Percentiles rank a stretch among this genome's conserved stretches.
These are phyloP conservation scores for Oplegnathus fasciatus DNA, from an alignment of 2,113 vertebrate genomes.

Conservation along the genomic window DNA sequence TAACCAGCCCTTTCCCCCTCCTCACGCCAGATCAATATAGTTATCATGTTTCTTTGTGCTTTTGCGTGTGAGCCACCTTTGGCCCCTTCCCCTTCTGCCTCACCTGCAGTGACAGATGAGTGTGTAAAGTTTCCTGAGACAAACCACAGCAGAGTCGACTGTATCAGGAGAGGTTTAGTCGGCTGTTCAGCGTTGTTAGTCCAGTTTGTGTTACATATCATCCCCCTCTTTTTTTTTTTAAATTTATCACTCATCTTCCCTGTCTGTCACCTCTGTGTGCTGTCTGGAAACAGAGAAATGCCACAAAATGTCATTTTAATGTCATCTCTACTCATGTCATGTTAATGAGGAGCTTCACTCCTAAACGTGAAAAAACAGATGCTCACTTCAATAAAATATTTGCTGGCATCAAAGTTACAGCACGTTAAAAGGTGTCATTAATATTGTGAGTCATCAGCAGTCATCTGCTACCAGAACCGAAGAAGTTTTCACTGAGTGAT, in stretches of 20 bases:
- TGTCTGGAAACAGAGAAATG: background rate
- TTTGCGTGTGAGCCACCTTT: too few relatives aligned
- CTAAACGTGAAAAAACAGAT: background rate
- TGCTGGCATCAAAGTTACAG: too few relatives aligned
- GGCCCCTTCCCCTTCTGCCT: too few relatives aligned
- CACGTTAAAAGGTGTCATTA: background rate
- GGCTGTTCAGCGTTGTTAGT: background rate
- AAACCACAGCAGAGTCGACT: background rate
- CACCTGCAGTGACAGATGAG: too few relatives aligned
- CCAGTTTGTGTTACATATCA: background rate
- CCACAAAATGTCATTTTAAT: conserved; percentile 10
- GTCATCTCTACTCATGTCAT: background rate
- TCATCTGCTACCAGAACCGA: background rate
- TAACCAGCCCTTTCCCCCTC: too few relatives aligned
- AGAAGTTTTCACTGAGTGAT: background rate
- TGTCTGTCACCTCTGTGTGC: background rate
- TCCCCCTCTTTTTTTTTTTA: background rate
- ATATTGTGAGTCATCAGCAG: background rate
- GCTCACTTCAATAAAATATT: background rate
- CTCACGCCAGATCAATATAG: too few relatives aligned
- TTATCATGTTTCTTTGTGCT: too few relatives aligned
- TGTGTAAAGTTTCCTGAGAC: background rate
- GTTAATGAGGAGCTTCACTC: background rate
- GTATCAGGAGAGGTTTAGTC: background rate
- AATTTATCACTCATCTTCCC: background rate